phyloP scores from a whole-genome alignment of 2,888 invertebrate species.

The Sphaeridia pumilis region DNA sequence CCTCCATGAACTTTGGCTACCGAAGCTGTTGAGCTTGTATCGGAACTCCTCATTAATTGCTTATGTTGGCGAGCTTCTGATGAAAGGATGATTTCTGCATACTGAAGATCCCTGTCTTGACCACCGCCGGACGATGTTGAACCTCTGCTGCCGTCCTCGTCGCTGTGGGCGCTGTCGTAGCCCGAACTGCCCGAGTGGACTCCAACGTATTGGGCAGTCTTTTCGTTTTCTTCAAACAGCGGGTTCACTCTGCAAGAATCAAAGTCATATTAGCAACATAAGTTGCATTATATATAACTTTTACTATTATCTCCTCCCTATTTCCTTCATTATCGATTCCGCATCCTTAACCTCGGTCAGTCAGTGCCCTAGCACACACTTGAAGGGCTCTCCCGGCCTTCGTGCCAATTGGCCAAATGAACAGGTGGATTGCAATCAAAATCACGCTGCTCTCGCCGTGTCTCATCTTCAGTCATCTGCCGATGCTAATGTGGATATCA shows the following conservation, averaged over 20 bases:
- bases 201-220: constrained; percentile 23
- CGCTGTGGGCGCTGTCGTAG: constrained; percentile 34
- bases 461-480: background rate
- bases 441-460: background rate
- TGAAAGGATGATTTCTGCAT: background rate
- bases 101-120: background rate
- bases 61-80: background rate
- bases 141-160: constrained; percentile 25
- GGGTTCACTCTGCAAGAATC: constrained; percentile 32
- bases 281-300: too few relatives aligned
- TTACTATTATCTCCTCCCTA: too few relatives aligned
- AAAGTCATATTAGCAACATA: too few relatives aligned
- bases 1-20: too few relatives aligned
- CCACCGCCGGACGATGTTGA: background rate
- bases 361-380: too few relatives aligned
- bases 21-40: constrained; percentile 13
- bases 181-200: constrained; percentile 33
- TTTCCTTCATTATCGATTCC: too few relatives aligned
- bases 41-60: background rate
- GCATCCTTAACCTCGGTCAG: too few relatives aligned
- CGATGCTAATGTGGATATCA: background rate
- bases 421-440: too few relatives aligned
- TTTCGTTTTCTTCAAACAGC: constrained; percentile 31
- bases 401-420: too few relatives aligned
- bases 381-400: too few relatives aligned